A percentile compares a stretch with the other conserved stretches of the same genome.
These are phyloP conservation scores for Platypus cylindrus DNA, from an alignment of 2,888 invertebrate genomes.

Conservation along the genomic window DNA sequence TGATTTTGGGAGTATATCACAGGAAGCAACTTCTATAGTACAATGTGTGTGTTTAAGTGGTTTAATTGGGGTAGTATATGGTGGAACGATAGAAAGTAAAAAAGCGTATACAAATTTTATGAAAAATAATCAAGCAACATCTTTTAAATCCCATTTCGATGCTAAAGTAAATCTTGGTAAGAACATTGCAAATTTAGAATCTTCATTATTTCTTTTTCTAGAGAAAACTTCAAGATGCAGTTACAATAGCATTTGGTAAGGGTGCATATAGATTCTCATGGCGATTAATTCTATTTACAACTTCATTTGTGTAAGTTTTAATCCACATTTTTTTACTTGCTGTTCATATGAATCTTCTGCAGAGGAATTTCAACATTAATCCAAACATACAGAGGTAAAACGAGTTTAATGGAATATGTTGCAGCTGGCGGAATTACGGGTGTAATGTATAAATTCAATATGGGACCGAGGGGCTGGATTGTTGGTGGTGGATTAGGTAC, in stretches of 20 bases:
- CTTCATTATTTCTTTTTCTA: conserved; percentile 30
- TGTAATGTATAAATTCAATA: conserved; percentile 49
- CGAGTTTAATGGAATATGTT: conserved; percentile 53
- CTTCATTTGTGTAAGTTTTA: conserved; percentile 50
- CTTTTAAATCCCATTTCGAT: conserved; percentile 49
- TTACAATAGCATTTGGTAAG: conserved; percentile 54
- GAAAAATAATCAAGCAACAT: conserved; percentile 60
- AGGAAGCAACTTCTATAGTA: conserved; percentile 47
- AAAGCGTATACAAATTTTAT: conserved; percentile 53
- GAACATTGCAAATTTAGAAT: background rate
- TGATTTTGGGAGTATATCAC: conserved; percentile 49
- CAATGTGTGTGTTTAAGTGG: conserved; percentile 48
- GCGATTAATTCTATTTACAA: conserved; percentile 54
- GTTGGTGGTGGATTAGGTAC: conserved; percentile 56
- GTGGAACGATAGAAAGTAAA: conserved; percentile 49
- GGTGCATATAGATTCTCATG: conserved; percentile 61
- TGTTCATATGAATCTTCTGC: conserved; percentile 22
- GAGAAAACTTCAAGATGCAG: conserved; percentile 57
- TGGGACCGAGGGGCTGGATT: conserved; percentile 54
- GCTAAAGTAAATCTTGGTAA: conserved; percentile 46
- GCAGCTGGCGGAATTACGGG: conserved; percentile 54
- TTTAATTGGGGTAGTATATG: conserved; percentile 50
- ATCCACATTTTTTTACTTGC: conserved; percentile 1
- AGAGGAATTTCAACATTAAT: conserved; percentile 52
- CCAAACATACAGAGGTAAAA: conserved; percentile 54